A percentile compares a stretch with the other conserved stretches of the same genome.
phyloP scores from a whole-genome alignment of 2,888 invertebrate species.

The Cryptus armator region DNA sequence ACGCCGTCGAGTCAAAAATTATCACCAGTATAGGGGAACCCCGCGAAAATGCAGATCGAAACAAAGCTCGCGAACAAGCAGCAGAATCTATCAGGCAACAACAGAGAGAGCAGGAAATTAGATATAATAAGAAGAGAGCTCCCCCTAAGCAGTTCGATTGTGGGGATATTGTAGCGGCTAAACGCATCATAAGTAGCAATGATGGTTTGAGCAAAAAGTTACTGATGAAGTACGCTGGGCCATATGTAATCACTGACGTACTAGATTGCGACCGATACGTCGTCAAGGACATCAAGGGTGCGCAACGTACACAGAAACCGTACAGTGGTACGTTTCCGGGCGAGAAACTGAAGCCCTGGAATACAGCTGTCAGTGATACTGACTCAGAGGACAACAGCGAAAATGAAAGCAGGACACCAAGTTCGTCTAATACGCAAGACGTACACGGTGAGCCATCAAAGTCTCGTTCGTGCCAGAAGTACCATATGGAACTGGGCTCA shows the following conservation, averaged over 20 bases:
- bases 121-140: slow-evolving; percentile 58
- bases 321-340: slow-evolving; percentile 48
- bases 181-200: slow-evolving; percentile 44
- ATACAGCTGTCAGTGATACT: neutral
- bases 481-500: neutral
- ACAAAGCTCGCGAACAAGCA: neutral
- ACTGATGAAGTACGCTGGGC: slow-evolving; percentile 64
- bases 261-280: slow-evolving; percentile 19
- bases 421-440: neutral
- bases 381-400: neutral
- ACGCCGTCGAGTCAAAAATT: too few relatives aligned
- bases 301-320: slow-evolving; percentile 52
- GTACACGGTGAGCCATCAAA: neutral
- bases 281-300: slow-evolving; percentile 60
- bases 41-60: neutral
- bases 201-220: slow-evolving; percentile 66
- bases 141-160: slow-evolving; percentile 30
- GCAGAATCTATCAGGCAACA: slow-evolving; percentile 17
- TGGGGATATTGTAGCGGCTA: slow-evolving; percentile 44
- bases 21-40: too few relatives aligned
- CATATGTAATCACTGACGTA: slow-evolving; percentile 63
- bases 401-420: neutral
- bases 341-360: slow-evolving; percentile 26
- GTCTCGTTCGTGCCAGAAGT: neutral
- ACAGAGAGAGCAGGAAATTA: slow-evolving; percentile 29